Percentiles rank a stretch among this genome's conserved stretches.
Conservation (phyloP, 2,888 invertebrate species). For the Omphaloscelis lunosa region DNA sequence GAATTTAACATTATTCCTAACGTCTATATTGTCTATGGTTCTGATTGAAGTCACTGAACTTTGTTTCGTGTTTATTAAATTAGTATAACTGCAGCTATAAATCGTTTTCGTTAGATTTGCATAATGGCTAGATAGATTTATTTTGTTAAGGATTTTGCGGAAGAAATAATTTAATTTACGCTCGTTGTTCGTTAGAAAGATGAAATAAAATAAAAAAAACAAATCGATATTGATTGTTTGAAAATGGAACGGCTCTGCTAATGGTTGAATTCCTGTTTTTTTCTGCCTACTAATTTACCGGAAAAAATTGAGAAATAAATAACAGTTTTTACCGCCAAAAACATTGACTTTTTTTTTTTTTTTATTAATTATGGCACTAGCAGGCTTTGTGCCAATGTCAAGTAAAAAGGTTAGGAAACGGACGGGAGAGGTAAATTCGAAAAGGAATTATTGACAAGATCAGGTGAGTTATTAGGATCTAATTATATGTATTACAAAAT, state of each 20-base stretch:
- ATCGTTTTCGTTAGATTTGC: conserved; percentile 42
- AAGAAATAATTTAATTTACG: conserved; percentile 35
- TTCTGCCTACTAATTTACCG: background rate
- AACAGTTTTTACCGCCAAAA: background rate
- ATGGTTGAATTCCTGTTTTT: conserved; percentile 10
- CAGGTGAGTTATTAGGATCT: no score
- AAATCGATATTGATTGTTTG: conserved; percentile 35
- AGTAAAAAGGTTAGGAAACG: no score
- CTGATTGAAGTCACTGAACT: conserved; percentile 60
- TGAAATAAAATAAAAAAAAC: conserved; percentile 1
- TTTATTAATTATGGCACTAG: no score
- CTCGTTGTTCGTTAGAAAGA: conserved; percentile 1
- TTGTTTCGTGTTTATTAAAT: conserved; percentile 33
- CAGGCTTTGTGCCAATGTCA: no score
- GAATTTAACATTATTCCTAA: conserved; percentile 44
- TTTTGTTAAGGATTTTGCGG: conserved; percentile 7
- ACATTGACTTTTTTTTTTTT: no score
- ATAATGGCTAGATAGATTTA: conserved; percentile 36
- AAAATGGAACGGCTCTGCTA: background rate
- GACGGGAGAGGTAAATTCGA: no score
- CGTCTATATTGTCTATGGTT: conserved; percentile 37
- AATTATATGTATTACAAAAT: no score
- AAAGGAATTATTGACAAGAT: no score
- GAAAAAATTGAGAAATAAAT: background rate
- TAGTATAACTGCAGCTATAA: conserved; percentile 31